Percentiles rank a stretch among this genome's conserved stretches.
Conservation (phyloP, 2,888 invertebrate species). For the Scaeva pyrastri region DNA sequence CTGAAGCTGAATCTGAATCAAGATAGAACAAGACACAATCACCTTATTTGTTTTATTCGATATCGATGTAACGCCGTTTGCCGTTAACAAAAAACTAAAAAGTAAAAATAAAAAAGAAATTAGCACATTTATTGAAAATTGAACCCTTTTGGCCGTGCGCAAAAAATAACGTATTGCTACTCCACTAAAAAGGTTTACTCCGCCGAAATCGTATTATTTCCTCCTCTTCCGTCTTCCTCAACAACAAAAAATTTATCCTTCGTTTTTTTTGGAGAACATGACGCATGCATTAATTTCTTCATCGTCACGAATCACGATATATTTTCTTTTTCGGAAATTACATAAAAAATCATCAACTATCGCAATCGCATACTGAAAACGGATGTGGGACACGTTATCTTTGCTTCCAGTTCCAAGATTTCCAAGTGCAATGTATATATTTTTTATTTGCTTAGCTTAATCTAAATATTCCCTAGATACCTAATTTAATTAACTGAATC, state of each 20-base stretch:
- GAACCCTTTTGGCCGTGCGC: slow-evolving; percentile 65
- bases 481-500: slow-evolving; percentile 17
- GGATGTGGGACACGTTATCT: slow-evolving; percentile 50
- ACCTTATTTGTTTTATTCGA: slow-evolving; percentile 69
- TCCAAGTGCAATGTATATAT: neutral
- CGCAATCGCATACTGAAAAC: slow-evolving; percentile 51
- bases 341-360: slow-evolving; percentile 46
- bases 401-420: neutral
- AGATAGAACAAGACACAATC: slow-evolving; percentile 76
- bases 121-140: slow-evolving; percentile 52
- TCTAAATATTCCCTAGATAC: slow-evolving; percentile 19
- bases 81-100: slow-evolving; percentile 21
- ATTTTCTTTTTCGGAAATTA: slow-evolving; percentile 61
- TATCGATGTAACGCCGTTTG: slow-evolving; percentile 66
- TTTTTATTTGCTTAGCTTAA: neutral
- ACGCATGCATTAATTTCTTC: slow-evolving; percentile 72
- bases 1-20: slow-evolving; percentile 74
- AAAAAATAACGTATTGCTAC: slow-evolving; percentile 48
- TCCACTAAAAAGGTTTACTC: slow-evolving; percentile 48
- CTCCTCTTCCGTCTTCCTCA: slow-evolving; percentile 58
- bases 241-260: slow-evolving; percentile 55
- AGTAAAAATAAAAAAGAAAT: slow-evolving; percentile 1
- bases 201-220: slow-evolving; percentile 52
- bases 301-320: slow-evolving; percentile 53
- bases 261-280: slow-evolving; percentile 68